Conservation (phyloP, 2,113 vertebrate genomes). For the Alethe diademata region DNA sequence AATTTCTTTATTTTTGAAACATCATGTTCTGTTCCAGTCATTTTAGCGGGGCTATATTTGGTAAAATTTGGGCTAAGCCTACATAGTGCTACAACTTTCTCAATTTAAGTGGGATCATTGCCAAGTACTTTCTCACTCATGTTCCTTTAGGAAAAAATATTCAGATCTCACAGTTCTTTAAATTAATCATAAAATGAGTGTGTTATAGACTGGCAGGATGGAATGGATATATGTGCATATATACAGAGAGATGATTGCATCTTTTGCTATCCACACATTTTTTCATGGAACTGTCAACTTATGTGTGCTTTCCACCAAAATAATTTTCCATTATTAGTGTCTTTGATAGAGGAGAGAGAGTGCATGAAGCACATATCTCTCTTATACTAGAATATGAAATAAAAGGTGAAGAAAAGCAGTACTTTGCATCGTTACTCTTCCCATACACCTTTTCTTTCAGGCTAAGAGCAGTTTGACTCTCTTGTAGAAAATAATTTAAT, state of each 20-base stretch:
- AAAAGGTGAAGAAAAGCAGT: not conserved
- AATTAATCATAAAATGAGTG: not conserved
- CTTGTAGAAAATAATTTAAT: not conserved
- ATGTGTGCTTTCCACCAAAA: not conserved
- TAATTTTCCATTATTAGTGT: not conserved
- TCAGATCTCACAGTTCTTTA: not conserved
- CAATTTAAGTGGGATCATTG: constrained; percentile 7
- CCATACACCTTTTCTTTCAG: not conserved
- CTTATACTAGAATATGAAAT: not conserved
- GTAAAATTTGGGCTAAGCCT: constrained; percentile 2
- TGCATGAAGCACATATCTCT: not conserved
- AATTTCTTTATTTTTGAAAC: constrained; percentile 35
- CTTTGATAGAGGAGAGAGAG: not conserved
- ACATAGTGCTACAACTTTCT: not conserved
- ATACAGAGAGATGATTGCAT: not conserved
- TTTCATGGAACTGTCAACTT: not conserved
- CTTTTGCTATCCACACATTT: not conserved
- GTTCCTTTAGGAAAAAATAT: not conserved
- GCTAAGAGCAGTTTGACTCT: not conserved
- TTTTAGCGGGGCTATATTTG: not conserved
- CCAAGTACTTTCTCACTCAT: constrained; percentile 9
- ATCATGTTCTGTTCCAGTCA: constrained; percentile 28
- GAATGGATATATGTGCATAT: not conserved
- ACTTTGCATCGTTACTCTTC: not conserved
- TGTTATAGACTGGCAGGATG: not conserved